These are phyloP conservation scores for Leptarthrus brevirostris DNA, from an alignment of 2,888 invertebrate genomes.

Conservation along the genomic window DNA sequence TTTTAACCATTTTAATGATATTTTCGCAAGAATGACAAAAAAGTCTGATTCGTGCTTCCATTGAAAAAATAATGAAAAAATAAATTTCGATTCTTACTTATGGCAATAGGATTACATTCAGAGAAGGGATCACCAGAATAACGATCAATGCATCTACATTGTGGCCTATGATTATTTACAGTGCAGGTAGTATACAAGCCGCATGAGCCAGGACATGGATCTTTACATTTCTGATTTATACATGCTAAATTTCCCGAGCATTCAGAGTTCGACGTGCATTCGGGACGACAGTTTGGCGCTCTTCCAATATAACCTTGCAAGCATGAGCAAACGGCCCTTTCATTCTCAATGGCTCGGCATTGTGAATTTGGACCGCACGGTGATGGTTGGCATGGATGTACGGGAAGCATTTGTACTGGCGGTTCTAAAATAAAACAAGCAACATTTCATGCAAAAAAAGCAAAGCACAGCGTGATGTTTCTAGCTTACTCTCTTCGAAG, in stretches of 20 bases:
- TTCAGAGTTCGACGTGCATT: conserved; percentile 86
- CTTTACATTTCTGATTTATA: conserved; percentile 81
- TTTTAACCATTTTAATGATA: too few species aligned
- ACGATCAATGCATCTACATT: conserved; percentile 83
- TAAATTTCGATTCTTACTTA: conserved; percentile 68
- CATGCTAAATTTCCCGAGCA: conserved; percentile 87
- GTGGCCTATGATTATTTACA: conserved; percentile 85
- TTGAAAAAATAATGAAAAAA: background rate
- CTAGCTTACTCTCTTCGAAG: conserved; percentile 72
- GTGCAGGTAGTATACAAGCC: conserved; percentile 81
- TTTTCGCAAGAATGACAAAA: too few species aligned
- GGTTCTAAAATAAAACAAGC: conserved; percentile 55
- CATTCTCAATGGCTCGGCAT: conserved; percentile 78
- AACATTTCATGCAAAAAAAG: conserved; percentile 39
- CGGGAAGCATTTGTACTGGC: conserved; percentile 60
- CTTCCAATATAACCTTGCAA: conserved; percentile 82
- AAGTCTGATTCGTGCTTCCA: too few species aligned
- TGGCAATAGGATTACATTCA: conserved; percentile 72
- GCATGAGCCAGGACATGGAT: conserved; percentile 88
- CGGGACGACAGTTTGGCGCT: conserved; percentile 87
- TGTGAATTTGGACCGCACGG: conserved; percentile 88
- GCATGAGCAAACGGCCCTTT: conserved; percentile 84
- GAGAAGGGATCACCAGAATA: conserved; percentile 88
- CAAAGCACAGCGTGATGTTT: conserved; percentile 1
- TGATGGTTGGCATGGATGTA: conserved; percentile 83